phyloP scores from a whole-genome alignment of 1,140 invertebrate species.

The Anthonomus grandis region DNA sequence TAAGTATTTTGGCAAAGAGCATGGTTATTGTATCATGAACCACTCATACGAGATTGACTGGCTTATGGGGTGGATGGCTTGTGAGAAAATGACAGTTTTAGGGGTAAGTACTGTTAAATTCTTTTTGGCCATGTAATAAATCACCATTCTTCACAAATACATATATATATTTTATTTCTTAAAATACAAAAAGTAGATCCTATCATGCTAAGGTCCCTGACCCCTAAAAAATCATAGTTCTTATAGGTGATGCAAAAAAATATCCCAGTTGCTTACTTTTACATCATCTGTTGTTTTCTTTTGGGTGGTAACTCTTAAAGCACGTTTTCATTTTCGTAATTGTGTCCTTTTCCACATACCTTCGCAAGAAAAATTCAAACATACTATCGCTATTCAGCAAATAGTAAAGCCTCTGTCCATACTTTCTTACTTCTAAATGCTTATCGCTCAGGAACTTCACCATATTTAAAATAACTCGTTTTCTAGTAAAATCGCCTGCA shows the following conservation, averaged over 20 bases:
- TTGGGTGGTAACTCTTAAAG: too few relatives aligned
- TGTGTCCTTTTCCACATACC: conserved; percentile 40
- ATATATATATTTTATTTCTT: too few relatives aligned
- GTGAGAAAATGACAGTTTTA: conserved; percentile 71
- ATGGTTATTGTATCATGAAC: conserved; percentile 89
- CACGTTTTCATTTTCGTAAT: conserved; percentile 32
- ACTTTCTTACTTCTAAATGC: conserved; percentile 41
- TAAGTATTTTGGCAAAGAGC: conserved; percentile 81
- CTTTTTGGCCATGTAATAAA: conserved; percentile 1
- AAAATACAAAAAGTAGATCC: too few relatives aligned
- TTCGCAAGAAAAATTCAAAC: conserved; percentile 41
- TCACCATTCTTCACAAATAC: background rate
- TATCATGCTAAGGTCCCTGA: too few relatives aligned
- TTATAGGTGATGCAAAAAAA: background rate
- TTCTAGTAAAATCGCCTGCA: conserved; percentile 39
- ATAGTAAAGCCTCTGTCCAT: conserved; percentile 42
- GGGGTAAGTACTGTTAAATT: conserved; percentile 72
- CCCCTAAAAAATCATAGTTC: too few relatives aligned
- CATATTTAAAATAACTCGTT: conserved; percentile 40
- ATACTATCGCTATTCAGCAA: conserved; percentile 36
- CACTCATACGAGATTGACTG: conserved; percentile 95
- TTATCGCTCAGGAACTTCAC: conserved; percentile 43
- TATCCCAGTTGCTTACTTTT: background rate
- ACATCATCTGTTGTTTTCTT: too few relatives aligned
- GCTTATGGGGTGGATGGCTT: conserved; percentile 85